A percentile compares a stretch with the other conserved stretches of the same genome.
Conservation (phyloP, 1,140 invertebrate genomes). For the Triops longicaudatus region DNA sequence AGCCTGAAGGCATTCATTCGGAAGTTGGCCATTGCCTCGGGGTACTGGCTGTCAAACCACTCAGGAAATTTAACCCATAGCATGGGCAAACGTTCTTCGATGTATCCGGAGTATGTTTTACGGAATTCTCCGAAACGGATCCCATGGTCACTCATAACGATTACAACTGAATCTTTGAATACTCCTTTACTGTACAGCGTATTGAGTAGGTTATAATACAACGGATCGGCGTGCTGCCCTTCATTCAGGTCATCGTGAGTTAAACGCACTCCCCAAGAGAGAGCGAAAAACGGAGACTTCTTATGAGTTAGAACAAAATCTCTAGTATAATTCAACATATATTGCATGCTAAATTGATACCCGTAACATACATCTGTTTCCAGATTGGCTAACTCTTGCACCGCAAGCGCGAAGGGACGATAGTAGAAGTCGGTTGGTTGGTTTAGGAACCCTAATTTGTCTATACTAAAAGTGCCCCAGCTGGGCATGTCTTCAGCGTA, state of each 20-base stretch:
- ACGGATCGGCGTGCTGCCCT: not conserved
- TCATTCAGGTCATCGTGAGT: not conserved
- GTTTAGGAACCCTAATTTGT: slow-evolving; percentile 34
- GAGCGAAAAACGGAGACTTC: not conserved
- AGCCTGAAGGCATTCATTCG: not conserved
- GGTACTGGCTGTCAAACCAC: not conserved
- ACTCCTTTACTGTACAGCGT: not conserved
- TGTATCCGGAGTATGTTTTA: not conserved
- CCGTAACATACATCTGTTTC: not conserved
- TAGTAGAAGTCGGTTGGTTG: slow-evolving; percentile 30
- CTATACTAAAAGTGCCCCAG: slow-evolving; percentile 35
- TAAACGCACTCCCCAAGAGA: not conserved
- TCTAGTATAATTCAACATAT: not conserved
- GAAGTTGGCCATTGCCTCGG: not conserved
- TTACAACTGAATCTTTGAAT: not conserved
- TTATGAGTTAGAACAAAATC: not conserved
- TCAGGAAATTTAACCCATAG: not conserved
- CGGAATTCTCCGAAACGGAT: not conserved
- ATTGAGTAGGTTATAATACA: not conserved
- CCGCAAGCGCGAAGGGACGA: not conserved
- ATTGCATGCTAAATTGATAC: not conserved
- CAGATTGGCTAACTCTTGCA: not conserved
- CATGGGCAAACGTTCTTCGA: slow-evolving; percentile 13
- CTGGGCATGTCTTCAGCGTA: slow-evolving; percentile 36
- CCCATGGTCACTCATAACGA: slow-evolving; percentile 19